These are phyloP conservation scores for Synanthedon andrenaeformis DNA, from an alignment of 2,888 invertebrate genomes.

Conservation along the genomic window DNA sequence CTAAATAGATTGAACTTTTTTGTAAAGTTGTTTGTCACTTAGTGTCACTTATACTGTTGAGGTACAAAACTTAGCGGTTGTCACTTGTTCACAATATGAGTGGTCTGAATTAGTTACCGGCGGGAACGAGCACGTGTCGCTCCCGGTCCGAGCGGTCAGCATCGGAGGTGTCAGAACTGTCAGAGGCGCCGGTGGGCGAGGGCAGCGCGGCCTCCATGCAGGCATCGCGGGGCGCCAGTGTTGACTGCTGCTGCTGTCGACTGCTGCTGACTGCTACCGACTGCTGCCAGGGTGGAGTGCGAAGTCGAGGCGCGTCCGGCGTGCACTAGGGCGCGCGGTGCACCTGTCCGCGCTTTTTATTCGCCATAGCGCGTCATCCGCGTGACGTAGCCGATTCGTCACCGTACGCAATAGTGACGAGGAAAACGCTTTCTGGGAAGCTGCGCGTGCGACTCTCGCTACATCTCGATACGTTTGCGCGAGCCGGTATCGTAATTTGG, in stretches of 20 bases:
- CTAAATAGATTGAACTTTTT: too few species aligned
- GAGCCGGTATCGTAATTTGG: not conserved
- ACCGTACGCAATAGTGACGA: conserved; percentile 27
- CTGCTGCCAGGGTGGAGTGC: not conserved
- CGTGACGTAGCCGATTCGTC: conserved; percentile 55
- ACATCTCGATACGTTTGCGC: conserved; percentile 2
- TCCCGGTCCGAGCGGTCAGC: conserved; percentile 28
- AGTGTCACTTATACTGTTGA: too few species aligned
- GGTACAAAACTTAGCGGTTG: too few species aligned
- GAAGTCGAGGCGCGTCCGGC: not conserved
- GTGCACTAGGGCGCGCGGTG: conserved; percentile 45
- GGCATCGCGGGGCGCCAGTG: conserved; percentile 60
- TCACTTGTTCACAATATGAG: too few species aligned
- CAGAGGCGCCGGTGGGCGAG: conserved; percentile 24
- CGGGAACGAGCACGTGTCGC: conserved; percentile 60
- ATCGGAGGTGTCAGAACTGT: conserved; percentile 17
- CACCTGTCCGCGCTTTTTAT: conserved; percentile 40
- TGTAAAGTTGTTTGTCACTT: too few species aligned
- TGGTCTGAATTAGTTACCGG: conserved; percentile 40
- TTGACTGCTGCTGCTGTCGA: conserved; percentile 5
- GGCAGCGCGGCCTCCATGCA: conserved; percentile 51
- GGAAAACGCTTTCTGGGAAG: conserved; percentile 67
- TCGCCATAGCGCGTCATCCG: conserved; percentile 38
- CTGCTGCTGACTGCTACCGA: not conserved
- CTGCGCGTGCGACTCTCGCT: conserved; percentile 20